Evolutionary conservation across 2,113 vertebrate species (phyloP), one percentile per base, ranked within the genome.

Genomic region (Poecilia latipinna): DNA sequence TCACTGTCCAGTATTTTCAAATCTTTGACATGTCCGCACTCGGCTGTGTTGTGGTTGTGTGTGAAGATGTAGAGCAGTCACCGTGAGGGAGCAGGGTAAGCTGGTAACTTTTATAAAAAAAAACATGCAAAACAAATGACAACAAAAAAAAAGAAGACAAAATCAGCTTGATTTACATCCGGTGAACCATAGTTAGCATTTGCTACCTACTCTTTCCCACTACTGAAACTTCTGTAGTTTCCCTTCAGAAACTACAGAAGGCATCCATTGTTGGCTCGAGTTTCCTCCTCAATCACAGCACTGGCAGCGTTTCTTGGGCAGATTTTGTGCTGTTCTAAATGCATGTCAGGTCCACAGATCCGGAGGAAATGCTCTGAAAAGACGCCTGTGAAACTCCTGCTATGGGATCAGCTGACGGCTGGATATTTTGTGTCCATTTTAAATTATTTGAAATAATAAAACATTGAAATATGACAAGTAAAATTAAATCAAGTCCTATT

Each of bases 381-480:
- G 76, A 76, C 91, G 86, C 82, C 82, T 83, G 78, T 81, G 85
- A 88, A 90, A 81, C 83, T 86, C 83, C 64, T 77, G 88, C 87
- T 1, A 48, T 19, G 44, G 44, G 44, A 19, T 48, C 44, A 17
- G 44, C 44, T 19, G 44, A 48, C 6, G 13, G 44, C 15, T 17
- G 44, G 87, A 82, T 89, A 88, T 89, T 90, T 91, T 92, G 80
- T 93, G 91, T 93, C 90, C 86, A 87, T 92, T 93, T 88, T 93
- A 94, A 93, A 91, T 94, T 95, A 95, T 95, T 95, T 94, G 93
- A 94, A 91, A 93, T 88, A 94, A 95, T 91, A 93, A 94, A 92
- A 93, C 89, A 70, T 85, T 88, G 87, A 89, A 83, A 89, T 80
- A 82, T 72, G 7, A 76, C 72, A 88, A 89, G 84, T 86, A 77